A percentile compares a stretch with the other conserved stretches of the same genome.
phyloP scores from a whole-genome alignment of 2,797 vertebrate genomes.

The Anomalospiza imberbis region DNA sequence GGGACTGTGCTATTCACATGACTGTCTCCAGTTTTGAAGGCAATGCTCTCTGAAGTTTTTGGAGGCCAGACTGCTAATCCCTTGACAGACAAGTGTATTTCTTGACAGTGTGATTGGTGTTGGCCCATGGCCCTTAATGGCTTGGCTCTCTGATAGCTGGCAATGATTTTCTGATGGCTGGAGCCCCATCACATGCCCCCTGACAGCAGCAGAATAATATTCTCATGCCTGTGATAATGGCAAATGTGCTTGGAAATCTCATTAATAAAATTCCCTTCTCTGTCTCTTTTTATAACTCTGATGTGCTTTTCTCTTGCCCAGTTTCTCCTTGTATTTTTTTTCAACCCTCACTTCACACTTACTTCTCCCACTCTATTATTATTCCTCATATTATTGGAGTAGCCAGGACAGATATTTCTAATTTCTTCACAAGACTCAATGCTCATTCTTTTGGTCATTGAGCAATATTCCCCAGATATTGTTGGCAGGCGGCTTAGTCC shows the following conservation, averaged over 20 bases:
- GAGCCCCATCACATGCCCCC: constrained; percentile 34
- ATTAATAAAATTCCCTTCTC: constrained; percentile 54
- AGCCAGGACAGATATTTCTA: background rate
- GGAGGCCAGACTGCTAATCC: constrained; percentile 38
- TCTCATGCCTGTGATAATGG: constrained; percentile 16
- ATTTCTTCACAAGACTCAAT: background rate
- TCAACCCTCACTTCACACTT: background rate
- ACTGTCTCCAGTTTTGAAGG: background rate
- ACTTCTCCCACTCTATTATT: background rate
- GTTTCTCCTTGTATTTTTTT: background rate
- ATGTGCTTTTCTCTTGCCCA: background rate
- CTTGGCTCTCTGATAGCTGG: constrained; percentile 61
- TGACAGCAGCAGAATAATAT: constrained; percentile 59
- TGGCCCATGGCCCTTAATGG: constrained; percentile 34
- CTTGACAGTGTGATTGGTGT: constrained; percentile 37
- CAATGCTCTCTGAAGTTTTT: background rate
- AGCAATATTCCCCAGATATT: background rate
- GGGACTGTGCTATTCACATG: background rate
- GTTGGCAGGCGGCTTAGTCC: background rate
- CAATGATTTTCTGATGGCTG: constrained; percentile 43
- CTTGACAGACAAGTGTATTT: constrained; percentile 32
- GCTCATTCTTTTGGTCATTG: background rate
- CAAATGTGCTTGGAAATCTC: constrained; percentile 47
- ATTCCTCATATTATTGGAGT: background rate
- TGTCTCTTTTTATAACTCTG: constrained; percentile 51